These are phyloP conservation scores for Liasis olivaceus DNA, from an alignment of 2,797 vertebrate species.

Conservation along the genomic window DNA sequence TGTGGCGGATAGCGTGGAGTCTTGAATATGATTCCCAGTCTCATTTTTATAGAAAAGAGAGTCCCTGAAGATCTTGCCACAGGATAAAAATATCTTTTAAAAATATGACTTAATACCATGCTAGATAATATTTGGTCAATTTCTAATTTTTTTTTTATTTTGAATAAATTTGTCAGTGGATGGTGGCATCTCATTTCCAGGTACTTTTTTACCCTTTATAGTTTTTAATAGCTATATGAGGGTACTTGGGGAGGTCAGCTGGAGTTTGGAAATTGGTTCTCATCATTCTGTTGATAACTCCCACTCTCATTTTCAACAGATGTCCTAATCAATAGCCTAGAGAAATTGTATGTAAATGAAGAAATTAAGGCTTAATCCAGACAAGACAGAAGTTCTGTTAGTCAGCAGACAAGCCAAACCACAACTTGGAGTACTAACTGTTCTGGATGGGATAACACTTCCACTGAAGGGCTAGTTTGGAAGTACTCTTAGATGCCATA, in stretches of 20 bases:
- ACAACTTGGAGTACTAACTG: not conserved
- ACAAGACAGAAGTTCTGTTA: not conserved
- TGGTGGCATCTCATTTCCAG: not conserved
- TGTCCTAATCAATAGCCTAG: not conserved
- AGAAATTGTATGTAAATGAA: not conserved
- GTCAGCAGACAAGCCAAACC: not conserved
- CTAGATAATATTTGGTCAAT: not conserved
- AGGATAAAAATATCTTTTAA: not conserved
- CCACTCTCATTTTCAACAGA: not conserved
- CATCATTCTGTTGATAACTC: not conserved
- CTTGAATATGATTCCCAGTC: not conserved
- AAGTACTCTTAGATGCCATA: not conserved
- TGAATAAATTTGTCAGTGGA: not conserved
- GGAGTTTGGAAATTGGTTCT: not conserved
- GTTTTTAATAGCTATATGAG: not conserved
- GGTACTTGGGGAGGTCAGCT: not conserved
- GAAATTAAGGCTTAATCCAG: not conserved
- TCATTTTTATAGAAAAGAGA: not conserved
- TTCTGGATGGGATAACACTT: not conserved
- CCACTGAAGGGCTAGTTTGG: not conserved
- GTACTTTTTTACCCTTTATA: not conserved
- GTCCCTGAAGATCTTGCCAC: not conserved
- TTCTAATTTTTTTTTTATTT: not conserved
- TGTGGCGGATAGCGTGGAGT: not conserved
- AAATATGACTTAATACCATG: not conserved